A percentile compares a stretch with the other conserved stretches of the same genome.
phyloP scores from a whole-genome alignment of 2,113 vertebrate species.

The Pedetes capensis region DNA sequence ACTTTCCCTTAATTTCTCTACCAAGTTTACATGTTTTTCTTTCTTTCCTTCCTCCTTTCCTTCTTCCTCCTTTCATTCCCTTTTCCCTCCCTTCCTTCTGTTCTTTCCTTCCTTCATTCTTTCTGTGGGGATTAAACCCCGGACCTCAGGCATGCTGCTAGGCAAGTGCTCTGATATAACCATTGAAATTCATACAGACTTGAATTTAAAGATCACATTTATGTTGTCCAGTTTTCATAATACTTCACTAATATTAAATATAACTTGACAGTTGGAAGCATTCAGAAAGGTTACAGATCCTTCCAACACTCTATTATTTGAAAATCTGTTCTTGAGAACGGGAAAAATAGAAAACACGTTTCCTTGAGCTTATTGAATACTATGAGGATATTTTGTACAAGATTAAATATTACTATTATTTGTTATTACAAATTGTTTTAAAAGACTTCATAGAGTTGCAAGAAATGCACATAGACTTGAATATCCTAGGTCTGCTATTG shows the following conservation, averaged over 20 bases:
- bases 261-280: background rate
- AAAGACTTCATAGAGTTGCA: background rate
- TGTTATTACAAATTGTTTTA: background rate
- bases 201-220: background rate
- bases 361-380: background rate
- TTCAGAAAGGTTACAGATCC: background rate
- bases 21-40: background rate
- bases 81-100: no score
- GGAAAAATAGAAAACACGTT: background rate
- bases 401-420: background rate
- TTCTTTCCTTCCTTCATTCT: no score
- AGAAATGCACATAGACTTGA: background rate
- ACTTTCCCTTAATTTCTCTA: background rate
- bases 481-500: background rate
- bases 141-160: no score
- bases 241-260: background rate
- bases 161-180: background rate
- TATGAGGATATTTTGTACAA: background rate
- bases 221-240: background rate
- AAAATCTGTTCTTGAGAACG: background rate
- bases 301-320: background rate
- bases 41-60: no score
- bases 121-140: no score
- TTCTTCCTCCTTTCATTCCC: no score
- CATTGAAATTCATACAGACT: background rate